These are phyloP conservation scores for Symphodus melops DNA, from an alignment of 2,113 vertebrate genomes.

Conservation along the genomic window DNA sequence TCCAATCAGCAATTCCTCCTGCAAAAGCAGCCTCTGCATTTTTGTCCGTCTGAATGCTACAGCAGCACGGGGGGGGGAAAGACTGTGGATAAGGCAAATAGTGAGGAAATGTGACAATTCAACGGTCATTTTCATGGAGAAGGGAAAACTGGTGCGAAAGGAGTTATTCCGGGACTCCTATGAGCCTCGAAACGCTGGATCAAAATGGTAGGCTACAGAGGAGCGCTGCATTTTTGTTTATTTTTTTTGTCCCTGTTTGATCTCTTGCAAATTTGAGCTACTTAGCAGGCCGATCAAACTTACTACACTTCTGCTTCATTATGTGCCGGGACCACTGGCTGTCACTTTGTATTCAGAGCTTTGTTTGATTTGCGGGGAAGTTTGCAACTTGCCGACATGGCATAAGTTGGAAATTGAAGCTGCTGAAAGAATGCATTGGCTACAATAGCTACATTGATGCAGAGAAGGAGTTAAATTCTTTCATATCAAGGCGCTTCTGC, in stretches of 20 bases:
- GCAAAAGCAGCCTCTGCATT: slow-evolving; percentile 85
- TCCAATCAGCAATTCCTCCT: slow-evolving; percentile 89
- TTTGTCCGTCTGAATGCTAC: slow-evolving; percentile 81
- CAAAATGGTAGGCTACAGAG: slow-evolving; percentile 88
- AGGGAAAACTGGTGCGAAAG: slow-evolving; percentile 78
- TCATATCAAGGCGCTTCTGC: slow-evolving; percentile 66
- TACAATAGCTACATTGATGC: slow-evolving; percentile 77
- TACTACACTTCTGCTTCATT: slow-evolving; percentile 53
- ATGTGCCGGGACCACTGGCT: slow-evolving; percentile 25
- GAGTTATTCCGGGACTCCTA: slow-evolving; percentile 85
- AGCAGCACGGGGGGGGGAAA: slow-evolving; percentile 71
- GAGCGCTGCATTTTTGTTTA: slow-evolving; percentile 63
- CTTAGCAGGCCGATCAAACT: slow-evolving; percentile 79
- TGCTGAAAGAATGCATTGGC: slow-evolving; percentile 67
- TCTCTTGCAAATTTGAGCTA: slow-evolving; percentile 73
- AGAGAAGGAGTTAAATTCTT: slow-evolving; percentile 82
- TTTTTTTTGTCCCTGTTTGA: slow-evolving; percentile 70
- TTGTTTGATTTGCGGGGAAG: slow-evolving; percentile 55
- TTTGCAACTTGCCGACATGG: slow-evolving; percentile 78
- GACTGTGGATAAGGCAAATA: slow-evolving; percentile 66
- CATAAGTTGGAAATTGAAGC: slow-evolving; percentile 70
- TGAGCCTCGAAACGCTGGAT: slow-evolving; percentile 83
- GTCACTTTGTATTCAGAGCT: slow-evolving; percentile 26
- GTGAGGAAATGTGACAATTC: slow-evolving; percentile 82
- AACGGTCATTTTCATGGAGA: slow-evolving; percentile 85